A percentile compares a stretch with the other conserved stretches of the same genome.
Conservation (phyloP, 2,113 vertebrate genomes). For the Odontophorus gujanensis region DNA sequence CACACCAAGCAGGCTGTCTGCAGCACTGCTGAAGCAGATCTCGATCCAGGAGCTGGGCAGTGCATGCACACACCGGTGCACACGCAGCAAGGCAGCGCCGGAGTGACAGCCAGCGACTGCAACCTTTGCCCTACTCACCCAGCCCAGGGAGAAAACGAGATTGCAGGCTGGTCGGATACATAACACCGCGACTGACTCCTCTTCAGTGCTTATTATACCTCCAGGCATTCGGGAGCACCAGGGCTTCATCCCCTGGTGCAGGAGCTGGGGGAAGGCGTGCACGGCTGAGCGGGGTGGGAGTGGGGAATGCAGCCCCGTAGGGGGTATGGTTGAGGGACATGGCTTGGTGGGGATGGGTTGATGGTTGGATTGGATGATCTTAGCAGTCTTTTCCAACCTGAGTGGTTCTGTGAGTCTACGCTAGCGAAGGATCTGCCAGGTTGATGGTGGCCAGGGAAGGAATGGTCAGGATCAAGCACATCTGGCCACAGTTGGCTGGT, state of each 20-base stretch:
- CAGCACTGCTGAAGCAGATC: not conserved
- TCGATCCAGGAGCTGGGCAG: not conserved
- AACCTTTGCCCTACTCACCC: constrained; percentile 17
- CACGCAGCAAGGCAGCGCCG: fast-evolving
- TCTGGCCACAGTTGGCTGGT: fast-evolving
- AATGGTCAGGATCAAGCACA: not conserved
- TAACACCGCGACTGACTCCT: not conserved
- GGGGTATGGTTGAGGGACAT: too few relatives aligned
- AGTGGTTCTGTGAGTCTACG: too few relatives aligned
- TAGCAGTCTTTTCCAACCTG: too few relatives aligned
- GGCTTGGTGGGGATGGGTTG: too few relatives aligned
- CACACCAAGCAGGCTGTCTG: not conserved
- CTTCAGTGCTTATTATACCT: not conserved
- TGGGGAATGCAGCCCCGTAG: not conserved
- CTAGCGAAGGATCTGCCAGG: not conserved
- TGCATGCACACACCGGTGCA: not conserved
- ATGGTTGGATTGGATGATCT: too few relatives aligned
- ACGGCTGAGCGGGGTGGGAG: not conserved
- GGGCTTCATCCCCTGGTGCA: fast-evolving
- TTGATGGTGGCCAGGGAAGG: not conserved
- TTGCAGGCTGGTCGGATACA: not conserved
- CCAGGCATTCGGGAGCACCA: not conserved
- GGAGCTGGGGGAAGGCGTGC: not conserved
- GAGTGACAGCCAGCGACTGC: not conserved
- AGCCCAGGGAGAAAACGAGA: not conserved